A percentile compares a stretch with the other conserved stretches of the same genome.
Evolutionary conservation across 2,888 invertebrate genomes (phyloP).

Genomic region (Drosophila ezoana): DNA sequence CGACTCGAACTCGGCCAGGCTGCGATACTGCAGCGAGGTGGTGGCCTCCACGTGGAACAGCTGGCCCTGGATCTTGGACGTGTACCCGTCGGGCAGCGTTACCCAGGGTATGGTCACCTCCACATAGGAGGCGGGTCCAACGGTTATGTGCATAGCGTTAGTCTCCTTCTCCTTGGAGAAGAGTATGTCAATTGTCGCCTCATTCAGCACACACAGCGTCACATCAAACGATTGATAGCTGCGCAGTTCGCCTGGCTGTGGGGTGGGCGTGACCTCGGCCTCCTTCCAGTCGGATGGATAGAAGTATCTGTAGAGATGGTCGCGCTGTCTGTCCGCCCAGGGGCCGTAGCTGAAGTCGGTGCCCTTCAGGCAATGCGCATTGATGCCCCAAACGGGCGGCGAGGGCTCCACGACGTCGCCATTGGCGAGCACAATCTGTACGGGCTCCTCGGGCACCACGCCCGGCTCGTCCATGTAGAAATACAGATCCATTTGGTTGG

Average conservation of each 20-base stretch:
- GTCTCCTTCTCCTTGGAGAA: slow-evolving; percentile 97
- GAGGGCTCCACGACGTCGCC: slow-evolving; percentile 97
- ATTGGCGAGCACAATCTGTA: slow-evolving; percentile 94
- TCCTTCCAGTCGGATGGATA: slow-evolving; percentile 95
- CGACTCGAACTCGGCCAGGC: slow-evolving; percentile 97
- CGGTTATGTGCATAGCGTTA: slow-evolving; percentile 97
- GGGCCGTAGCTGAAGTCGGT: slow-evolving; percentile 98
- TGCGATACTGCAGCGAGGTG: slow-evolving; percentile 96
- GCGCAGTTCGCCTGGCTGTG: slow-evolving; percentile 94
- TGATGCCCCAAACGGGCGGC: slow-evolving; percentile 97
- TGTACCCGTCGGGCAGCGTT: slow-evolving; percentile 93
- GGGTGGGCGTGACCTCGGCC: slow-evolving; percentile 91
- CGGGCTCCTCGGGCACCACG: slow-evolving; percentile 95
- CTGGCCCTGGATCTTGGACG: slow-evolving; percentile 96
- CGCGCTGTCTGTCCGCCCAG: slow-evolving; percentile 99
- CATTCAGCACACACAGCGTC: slow-evolving; percentile 94
- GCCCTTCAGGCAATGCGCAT: slow-evolving; percentile 97
- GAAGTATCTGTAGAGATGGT: slow-evolving; percentile 97
- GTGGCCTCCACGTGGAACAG: slow-evolving; percentile 97
- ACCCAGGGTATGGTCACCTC: slow-evolving; percentile 99
- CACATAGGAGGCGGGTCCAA: slow-evolving; percentile 97
- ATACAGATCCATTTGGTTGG: slow-evolving; percentile 96
- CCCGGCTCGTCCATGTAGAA: slow-evolving; percentile 99
- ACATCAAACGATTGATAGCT: slow-evolving; percentile 97
- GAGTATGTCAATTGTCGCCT: slow-evolving; percentile 97